Percentiles rank a stretch among this genome's conserved stretches.
Evolutionary conservation across 1,140 invertebrate genomes (phyloP).

Genomic region (Bombus terrestris): DNA sequence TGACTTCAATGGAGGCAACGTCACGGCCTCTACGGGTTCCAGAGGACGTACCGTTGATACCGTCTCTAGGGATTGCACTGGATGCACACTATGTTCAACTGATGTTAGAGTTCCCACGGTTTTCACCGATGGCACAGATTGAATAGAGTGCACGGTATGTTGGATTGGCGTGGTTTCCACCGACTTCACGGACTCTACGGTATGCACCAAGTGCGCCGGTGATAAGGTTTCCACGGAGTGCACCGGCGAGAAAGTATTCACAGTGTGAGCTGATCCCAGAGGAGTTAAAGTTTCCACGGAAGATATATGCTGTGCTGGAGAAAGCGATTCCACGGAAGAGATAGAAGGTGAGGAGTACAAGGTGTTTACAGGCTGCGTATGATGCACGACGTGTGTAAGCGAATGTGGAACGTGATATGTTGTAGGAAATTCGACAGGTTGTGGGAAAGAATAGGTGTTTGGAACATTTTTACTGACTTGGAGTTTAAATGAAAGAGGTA

Average conservation of each 20-base stretch:
- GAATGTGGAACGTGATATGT: constrained; percentile 23
- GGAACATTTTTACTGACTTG: constrained; percentile 37
- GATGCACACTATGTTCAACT: too few species aligned
- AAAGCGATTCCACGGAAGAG: neutral
- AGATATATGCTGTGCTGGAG: neutral
- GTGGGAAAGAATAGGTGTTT: constrained; percentile 9
- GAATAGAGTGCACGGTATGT: neutral
- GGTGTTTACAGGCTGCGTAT: neutral
- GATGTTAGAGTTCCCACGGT: neutral
- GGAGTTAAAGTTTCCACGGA: neutral
- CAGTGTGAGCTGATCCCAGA: neutral
- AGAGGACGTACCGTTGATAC: neutral
- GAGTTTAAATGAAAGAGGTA: constrained; percentile 24
- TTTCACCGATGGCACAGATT: neutral
- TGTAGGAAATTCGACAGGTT: constrained; percentile 7
- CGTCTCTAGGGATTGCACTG: neutral
- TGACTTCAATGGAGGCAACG: neutral
- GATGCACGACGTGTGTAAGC: constrained; percentile 13
- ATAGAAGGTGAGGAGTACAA: neutral
- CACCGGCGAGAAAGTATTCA: neutral
- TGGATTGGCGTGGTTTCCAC: too few species aligned
- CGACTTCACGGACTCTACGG: neutral
- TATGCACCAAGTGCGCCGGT: neutral
- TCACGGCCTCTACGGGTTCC: neutral
- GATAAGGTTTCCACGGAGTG: neutral